Conservation (phyloP, 2,113 vertebrate genomes). For the Sceloporus tristichus region DNA sequence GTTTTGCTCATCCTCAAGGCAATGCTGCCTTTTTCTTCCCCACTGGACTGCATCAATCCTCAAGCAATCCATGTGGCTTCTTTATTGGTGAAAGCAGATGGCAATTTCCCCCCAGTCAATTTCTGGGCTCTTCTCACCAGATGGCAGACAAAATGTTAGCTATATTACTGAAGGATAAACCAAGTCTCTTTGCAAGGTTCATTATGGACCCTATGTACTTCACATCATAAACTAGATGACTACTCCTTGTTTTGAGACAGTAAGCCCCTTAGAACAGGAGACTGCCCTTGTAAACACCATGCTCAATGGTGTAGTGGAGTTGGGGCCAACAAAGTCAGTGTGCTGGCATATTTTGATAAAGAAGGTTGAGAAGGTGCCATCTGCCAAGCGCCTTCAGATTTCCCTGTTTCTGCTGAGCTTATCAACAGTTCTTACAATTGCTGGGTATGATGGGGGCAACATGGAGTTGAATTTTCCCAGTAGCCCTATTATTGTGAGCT, state of each 20-base stretch:
- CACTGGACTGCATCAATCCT: conserved; percentile 63
- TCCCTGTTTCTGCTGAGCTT: too few relatives aligned
- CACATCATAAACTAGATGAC: background rate
- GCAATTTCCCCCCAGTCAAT: conserved; percentile 57
- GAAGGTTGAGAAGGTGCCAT: too few relatives aligned
- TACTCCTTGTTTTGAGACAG: conserved; percentile 22
- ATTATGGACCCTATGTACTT: conserved; percentile 2
- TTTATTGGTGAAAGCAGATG: conserved; percentile 76
- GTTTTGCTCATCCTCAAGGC: conserved; percentile 1
- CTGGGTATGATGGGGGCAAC: too few relatives aligned
- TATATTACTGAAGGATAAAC: background rate
- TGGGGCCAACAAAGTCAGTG: too few relatives aligned
- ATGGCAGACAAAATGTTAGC: conserved; percentile 53
- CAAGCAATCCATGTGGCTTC: conserved; percentile 42
- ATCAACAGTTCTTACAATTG: too few relatives aligned
- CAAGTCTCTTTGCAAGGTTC: background rate
- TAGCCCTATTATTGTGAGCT: too few relatives aligned
- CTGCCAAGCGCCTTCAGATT: too few relatives aligned
- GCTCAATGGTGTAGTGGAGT: background rate
- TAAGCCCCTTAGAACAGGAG: background rate
- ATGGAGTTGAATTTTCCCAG: too few relatives aligned
- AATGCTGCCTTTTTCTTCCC: conserved; percentile 47
- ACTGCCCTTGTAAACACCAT: background rate
- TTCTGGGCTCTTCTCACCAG: conserved; percentile 53
- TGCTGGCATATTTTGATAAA: too few relatives aligned